Evolutionary conservation across 1,140 invertebrate species (phyloP), one percentile per base, ranked within the genome.

Genomic region (Cephus cinctus): DNA sequence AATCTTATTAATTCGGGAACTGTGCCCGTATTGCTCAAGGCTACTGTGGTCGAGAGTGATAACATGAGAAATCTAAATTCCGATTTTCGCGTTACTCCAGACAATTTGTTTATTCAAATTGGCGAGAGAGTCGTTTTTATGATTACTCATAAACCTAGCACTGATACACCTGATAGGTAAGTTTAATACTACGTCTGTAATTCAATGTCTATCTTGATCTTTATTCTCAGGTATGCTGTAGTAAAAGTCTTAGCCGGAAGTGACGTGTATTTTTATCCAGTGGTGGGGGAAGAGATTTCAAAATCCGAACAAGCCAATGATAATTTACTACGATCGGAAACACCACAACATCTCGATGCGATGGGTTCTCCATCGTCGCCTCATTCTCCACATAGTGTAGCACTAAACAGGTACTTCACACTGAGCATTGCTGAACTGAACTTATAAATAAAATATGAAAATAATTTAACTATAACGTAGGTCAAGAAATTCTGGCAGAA

Each of bases 301-400:
- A 38, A 36, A 40, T 6, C 30, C 0, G 63, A 67, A 20, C 40
- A 56, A 25, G 55, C 52, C 15, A 50, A 31, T 5, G 58, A 61
- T 25, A 47, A 66, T 32, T 54, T 45, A 30, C 44, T 57, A 31
- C 65, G 72, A 4, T 71, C 61, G 20, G 65, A 75, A 35, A 73
- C 73, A 1, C 72, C 72, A 18, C 65, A 61, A 30, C 52, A 53
- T 21, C 22, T 45, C 2, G 40, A 47, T 19, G 45, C 52, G 30
- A 27, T 51, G 14, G 52, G 55, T 38, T 69, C 69, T 9, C 69
- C 73, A 16, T 64, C 60, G 18, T 76, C 74, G 8, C 73, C 73
- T 0, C 65, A 73, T 22, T 76, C 74, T 8, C 73, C 73, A 0
- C 65, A 73, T 22, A 73, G 71, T 52, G 36, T 58, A 12, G 40